A percentile compares a stretch with the other conserved stretches of the same genome.
These are phyloP conservation scores for Hassar affinis DNA, from an alignment of 2,113 vertebrate genomes.

Conservation along the genomic window DNA sequence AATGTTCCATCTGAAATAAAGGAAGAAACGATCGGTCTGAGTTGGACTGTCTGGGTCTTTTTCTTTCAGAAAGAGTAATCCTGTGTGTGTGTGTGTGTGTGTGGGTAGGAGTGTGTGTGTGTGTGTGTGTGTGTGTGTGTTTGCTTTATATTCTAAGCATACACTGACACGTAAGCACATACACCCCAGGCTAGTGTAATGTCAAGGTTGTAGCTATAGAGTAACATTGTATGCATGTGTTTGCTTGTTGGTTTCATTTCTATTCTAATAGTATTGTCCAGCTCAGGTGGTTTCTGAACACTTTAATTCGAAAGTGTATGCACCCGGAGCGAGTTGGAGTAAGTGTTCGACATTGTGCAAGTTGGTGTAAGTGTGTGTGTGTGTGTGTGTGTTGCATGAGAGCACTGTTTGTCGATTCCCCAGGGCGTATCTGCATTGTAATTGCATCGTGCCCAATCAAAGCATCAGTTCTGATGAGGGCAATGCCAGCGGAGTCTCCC, in stretches of 20 bases:
- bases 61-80: neutral
- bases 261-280: neutral
- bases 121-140: neutral
- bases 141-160: slow-evolving; percentile 34
- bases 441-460: slow-evolving; percentile 56
- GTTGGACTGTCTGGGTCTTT: slow-evolving; percentile 14
- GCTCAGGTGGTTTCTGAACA: neutral
- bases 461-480: slow-evolving; percentile 48
- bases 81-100: neutral
- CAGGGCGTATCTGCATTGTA: slow-evolving; percentile 47
- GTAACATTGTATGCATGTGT: slow-evolving; percentile 1
- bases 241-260: neutral
- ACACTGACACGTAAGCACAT: slow-evolving; percentile 17
- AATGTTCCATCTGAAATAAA: slow-evolving; percentile 53
- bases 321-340: neutral
- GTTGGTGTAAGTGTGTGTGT: slow-evolving; percentile 9
- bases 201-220: slow-evolving; percentile 9
- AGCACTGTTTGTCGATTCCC: slow-evolving; percentile 37
- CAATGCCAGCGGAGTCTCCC: slow-evolving; percentile 33
- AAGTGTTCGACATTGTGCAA: neutral
- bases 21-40: slow-evolving; percentile 23
- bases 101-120: neutral
- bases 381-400: slow-evolving; percentile 5
- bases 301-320: neutral
- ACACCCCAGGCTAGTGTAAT: slow-evolving; percentile 11